Percentiles rank a stretch among this genome's conserved stretches.
These are phyloP conservation scores for Pygocentrus nattereri DNA, from an alignment of 2,797 vertebrate species.

Conservation along the genomic window DNA sequence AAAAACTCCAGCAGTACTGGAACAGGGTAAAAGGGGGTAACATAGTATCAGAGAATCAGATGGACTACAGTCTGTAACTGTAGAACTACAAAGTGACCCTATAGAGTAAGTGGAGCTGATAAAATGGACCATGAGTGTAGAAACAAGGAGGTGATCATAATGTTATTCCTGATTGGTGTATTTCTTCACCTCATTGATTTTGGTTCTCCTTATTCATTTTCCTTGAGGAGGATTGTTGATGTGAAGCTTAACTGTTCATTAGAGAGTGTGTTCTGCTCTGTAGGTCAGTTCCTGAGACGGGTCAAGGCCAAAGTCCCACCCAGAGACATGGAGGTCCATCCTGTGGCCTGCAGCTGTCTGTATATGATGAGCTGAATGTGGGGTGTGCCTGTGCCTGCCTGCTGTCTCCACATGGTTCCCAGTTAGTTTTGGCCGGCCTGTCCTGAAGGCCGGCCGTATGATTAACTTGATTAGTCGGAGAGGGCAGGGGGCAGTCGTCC, in stretches of 20 bases:
- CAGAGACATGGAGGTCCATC: conserved; percentile 25
- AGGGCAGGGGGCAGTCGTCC: conserved; percentile 41
- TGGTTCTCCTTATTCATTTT: too few relatives aligned
- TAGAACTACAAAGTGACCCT: too few relatives aligned
- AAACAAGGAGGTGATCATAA: too few relatives aligned
- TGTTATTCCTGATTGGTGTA: too few relatives aligned
- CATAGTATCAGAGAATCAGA: too few relatives aligned
- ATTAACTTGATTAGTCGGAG: conserved; percentile 53
- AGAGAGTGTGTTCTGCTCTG: neutral
- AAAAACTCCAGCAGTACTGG: too few relatives aligned
- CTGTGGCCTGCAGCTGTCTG: conserved; percentile 30
- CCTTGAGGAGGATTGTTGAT: neutral
- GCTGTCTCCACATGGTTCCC: conserved; percentile 46
- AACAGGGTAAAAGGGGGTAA: too few relatives aligned
- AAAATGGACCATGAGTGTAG: too few relatives aligned
- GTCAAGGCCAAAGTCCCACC: conserved; percentile 33
- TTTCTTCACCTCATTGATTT: too few relatives aligned
- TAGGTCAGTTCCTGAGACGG: neutral
- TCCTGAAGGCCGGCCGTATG: conserved; percentile 28
- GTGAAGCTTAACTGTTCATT: neutral
- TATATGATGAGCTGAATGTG: conserved; percentile 24
- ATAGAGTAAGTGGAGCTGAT: too few relatives aligned
- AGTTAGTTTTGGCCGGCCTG: conserved; percentile 48
- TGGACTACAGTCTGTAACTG: too few relatives aligned
- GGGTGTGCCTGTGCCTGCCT: conserved; percentile 31